Conservation (phyloP, 2,888 invertebrate genomes). For the Drosophila villosipedis region DNA sequence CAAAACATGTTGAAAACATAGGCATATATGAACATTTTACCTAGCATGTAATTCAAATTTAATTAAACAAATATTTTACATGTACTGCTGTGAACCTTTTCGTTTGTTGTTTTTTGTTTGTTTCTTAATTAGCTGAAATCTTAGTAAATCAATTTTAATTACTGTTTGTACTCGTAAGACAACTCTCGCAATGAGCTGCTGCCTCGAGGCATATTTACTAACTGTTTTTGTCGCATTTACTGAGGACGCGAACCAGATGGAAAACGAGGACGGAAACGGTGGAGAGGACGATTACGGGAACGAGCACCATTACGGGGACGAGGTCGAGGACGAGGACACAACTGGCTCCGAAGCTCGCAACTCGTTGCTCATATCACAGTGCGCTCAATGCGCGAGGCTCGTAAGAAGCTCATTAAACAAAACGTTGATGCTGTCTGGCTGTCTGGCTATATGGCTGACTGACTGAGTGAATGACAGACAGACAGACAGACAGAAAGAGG, state of each 20-base stretch:
- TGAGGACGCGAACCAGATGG: constrained; percentile 5
- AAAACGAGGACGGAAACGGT: constrained; percentile 1
- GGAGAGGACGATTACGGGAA: not conserved
- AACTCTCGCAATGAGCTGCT: constrained; percentile 21
- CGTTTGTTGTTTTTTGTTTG: not conserved
- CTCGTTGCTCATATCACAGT: constrained; percentile 30
- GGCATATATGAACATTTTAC: not conserved
- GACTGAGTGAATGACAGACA: constrained; percentile 13
- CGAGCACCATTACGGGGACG: constrained; percentile 6
- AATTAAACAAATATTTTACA: not conserved
- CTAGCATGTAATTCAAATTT: not conserved
- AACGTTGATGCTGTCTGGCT: constrained; percentile 42
- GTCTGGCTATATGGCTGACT: not conserved
- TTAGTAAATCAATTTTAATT: constrained; percentile 20
- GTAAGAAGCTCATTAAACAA: constrained; percentile 74
- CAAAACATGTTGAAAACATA: not conserved
- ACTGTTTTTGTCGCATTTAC: constrained; percentile 31
- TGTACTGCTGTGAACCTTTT: not conserved
- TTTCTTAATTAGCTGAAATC: not conserved
- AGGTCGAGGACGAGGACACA: not conserved
- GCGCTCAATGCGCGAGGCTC: constrained; percentile 37
- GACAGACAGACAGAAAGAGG: constrained; percentile 17
- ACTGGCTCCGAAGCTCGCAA: constrained; percentile 11
- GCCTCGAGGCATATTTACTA: constrained; percentile 18
- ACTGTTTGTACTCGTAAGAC: constrained; percentile 1